phyloP scores from a whole-genome alignment of 2,888 invertebrate species.

The Oxyscelio sp. region DNA sequence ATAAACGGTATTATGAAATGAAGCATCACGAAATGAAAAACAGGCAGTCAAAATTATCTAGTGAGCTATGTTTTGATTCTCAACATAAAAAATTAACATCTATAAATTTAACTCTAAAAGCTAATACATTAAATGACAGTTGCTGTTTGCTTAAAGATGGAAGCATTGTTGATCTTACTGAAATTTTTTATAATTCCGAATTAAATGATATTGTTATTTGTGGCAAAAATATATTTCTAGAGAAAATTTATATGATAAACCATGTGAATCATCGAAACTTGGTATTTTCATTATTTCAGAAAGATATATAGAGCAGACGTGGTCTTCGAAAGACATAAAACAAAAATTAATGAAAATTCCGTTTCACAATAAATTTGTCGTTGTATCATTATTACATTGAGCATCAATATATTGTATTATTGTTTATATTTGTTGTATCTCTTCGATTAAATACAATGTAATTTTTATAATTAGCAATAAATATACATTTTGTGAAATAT shows the following conservation, averaged over 20 bases:
- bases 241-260: constrained; percentile 5
- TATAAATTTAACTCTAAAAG: not conserved
- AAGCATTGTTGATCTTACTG: not conserved
- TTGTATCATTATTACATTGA: not conserved
- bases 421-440: too few relatives aligned
- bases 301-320: not conserved
- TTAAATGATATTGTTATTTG: constrained; percentile 13
- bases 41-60: too few relatives aligned
- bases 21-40: too few relatives aligned
- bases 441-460: too few relatives aligned
- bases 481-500: too few relatives aligned
- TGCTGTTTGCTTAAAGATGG: constrained; percentile 1
- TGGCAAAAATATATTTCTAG: not conserved
- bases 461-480: too few relatives aligned
- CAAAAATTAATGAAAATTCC: not conserved
- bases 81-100: not conserved
- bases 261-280: constrained; percentile 7
- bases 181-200: not conserved
- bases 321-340: not conserved
- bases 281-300: not conserved
- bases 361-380: not conserved
- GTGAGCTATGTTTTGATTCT: not conserved
- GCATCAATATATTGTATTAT: too few relatives aligned
- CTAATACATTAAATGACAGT: constrained; percentile 3
- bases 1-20: constrained; percentile 11